Evolutionary conservation across 2,797 vertebrate species (phyloP).

Genomic region (Gobio occitaniae): DNA sequence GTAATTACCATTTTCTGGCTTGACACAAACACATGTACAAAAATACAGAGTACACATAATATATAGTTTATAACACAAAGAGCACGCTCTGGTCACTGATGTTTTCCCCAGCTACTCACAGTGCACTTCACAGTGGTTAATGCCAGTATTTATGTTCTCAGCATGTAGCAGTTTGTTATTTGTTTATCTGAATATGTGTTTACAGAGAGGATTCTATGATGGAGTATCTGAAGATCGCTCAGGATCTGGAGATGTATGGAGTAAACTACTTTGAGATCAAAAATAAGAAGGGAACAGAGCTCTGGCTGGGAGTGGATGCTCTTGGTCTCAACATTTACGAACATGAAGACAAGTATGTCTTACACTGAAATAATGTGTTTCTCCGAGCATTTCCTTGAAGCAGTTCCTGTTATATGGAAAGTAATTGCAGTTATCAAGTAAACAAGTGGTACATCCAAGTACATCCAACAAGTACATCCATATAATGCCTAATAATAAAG

Average conservation of each 20-base stretch:
- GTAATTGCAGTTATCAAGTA: no score
- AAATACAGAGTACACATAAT: background rate
- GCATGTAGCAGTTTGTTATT: background rate
- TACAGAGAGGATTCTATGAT: constrained; percentile 89
- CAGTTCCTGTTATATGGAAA: background rate
- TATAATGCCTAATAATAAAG: no score
- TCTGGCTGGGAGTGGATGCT: constrained; percentile 88
- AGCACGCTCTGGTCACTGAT: background rate
- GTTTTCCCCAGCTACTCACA: constrained; percentile 16
- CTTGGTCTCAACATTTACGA: constrained; percentile 98
- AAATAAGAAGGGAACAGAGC: constrained; percentile 97
- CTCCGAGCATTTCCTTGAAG: background rate
- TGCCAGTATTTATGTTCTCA: background rate
- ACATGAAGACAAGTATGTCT: constrained; percentile 94
- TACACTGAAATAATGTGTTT: background rate
- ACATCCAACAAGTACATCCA: no score
- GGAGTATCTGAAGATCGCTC: constrained; percentile 93
- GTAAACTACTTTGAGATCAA: constrained; percentile 99
- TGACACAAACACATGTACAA: background rate
- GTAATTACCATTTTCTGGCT: constrained; percentile 68
- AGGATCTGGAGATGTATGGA: constrained; percentile 98
- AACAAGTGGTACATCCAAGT: no score
- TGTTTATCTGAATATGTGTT: constrained; percentile 31
- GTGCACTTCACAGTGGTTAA: constrained; percentile 9
- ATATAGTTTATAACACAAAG: background rate